These are phyloP conservation scores for Hydraecia micacea DNA, from an alignment of 2,888 invertebrate species.

Conservation along the genomic window DNA sequence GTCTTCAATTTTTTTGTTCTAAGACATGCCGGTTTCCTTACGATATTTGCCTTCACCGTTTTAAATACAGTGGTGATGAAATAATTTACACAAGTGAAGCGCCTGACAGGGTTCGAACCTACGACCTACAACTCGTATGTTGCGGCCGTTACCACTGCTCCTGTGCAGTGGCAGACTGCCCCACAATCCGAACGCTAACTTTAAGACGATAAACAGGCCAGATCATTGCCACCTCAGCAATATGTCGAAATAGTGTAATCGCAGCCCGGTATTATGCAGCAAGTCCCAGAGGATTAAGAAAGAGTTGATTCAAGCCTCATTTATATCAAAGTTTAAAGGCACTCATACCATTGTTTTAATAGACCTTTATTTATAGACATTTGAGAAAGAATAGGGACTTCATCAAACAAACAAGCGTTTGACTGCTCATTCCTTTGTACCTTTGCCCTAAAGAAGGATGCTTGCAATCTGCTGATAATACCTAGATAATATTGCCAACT, in stretches of 20 bases:
- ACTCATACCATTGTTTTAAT: background rate
- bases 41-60: too few relatives aligned
- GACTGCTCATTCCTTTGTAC: background rate
- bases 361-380: background rate
- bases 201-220: background rate
- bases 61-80: too few relatives aligned
- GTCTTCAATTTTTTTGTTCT: background rate
- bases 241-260: background rate
- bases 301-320: background rate
- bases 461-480: background rate
- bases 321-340: background rate
- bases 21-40: too few relatives aligned
- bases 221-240: background rate
- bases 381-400: background rate
- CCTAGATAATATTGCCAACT: background rate
- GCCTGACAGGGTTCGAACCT: too few relatives aligned
- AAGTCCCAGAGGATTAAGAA: background rate
- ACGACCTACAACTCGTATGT: too few relatives aligned
- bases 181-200: background rate
- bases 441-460: background rate
- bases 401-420: background rate
- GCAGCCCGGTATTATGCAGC: too few relatives aligned
- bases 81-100: too few relatives aligned
- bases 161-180: background rate
- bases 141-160: too few relatives aligned